Evolutionary conservation across 1,140 invertebrate species (phyloP).

Genomic region (Pectinophora gossypiella): DNA sequence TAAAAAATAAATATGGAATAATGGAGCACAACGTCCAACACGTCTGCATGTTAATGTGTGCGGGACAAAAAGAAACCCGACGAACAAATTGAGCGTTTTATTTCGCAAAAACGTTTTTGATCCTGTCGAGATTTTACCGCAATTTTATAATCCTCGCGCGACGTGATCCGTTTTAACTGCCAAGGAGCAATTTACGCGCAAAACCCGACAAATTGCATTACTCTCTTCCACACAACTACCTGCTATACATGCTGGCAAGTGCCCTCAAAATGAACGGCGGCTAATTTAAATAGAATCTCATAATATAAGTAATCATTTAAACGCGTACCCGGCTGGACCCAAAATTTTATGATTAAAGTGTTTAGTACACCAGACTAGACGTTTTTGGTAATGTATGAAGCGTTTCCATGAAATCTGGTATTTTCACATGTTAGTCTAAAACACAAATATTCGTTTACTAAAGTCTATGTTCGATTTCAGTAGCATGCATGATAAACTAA

Average conservation of each 20-base stretch:
- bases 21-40: too few relatives aligned
- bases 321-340: neutral
- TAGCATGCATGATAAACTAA: too few relatives aligned
- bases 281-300: conserved; percentile 27
- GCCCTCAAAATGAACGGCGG: neutral
- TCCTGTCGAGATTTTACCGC: conserved; percentile 35
- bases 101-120: conserved; percentile 38
- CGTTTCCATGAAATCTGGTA: too few relatives aligned
- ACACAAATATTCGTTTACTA: too few relatives aligned
- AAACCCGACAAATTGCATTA: conserved; percentile 43
- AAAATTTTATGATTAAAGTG: neutral
- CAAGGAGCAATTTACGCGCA: conserved; percentile 49
- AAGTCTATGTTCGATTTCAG: too few relatives aligned
- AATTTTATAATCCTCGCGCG: conserved; percentile 46
- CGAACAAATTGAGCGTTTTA: conserved; percentile 30
- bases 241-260: neutral
- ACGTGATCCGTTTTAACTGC: conserved; percentile 51
- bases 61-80: neutral
- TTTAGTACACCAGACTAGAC: too few relatives aligned
- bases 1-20: too few relatives aligned
- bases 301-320: conserved; percentile 15
- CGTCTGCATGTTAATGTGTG: neutral
- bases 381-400: too few relatives aligned
- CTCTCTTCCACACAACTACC: conserved; percentile 22
- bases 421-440: too few relatives aligned